These are phyloP conservation scores for Hemichromis elongatus DNA, from an alignment of 2,113 vertebrate genomes.

Conservation along the genomic window DNA sequence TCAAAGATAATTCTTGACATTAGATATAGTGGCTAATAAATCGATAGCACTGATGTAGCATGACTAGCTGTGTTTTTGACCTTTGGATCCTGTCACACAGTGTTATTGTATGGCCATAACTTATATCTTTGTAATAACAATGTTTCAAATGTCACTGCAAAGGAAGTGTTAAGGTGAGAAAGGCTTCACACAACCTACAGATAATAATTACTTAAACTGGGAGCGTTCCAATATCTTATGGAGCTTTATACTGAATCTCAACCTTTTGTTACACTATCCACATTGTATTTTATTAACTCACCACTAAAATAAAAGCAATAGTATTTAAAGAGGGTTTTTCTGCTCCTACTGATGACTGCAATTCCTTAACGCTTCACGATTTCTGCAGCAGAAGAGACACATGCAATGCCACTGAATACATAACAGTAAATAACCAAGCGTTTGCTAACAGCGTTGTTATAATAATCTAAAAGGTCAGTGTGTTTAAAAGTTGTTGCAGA, in stretches of 20 bases:
- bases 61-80: background rate
- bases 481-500: background rate
- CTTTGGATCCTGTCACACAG: background rate
- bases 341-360: background rate
- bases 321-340: background rate
- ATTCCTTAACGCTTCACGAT: background rate
- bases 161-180: background rate
- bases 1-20: background rate
- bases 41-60: rapidly evolving
- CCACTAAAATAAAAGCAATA: background rate
- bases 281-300: background rate
- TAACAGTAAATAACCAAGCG: background rate
- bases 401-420: background rate
- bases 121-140: background rate
- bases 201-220: background rate
- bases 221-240: background rate
- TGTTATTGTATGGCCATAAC: background rate
- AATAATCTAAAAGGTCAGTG: background rate
- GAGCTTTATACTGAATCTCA: background rate
- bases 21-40: background rate
- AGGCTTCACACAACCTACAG: background rate
- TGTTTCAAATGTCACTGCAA: background rate
- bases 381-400: background rate
- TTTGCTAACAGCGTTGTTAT: background rate
- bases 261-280: background rate